Base-by-base conservation (phyloP, 2,888 invertebrate genomes). In the Leptinotarsa juncta region DNA sequence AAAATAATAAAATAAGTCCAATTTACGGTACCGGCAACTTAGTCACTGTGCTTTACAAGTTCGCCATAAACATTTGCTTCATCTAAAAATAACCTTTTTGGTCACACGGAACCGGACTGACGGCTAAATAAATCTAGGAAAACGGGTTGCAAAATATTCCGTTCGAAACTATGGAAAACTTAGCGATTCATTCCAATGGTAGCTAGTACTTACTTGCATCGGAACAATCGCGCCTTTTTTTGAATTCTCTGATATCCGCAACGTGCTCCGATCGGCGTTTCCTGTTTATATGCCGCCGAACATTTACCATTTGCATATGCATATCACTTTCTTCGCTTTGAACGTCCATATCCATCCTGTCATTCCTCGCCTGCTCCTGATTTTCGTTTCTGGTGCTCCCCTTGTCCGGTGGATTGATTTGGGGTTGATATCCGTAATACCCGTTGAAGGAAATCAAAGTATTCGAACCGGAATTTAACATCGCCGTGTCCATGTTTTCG, bases 201-300 rank as follows among this genome's bases (percentile, higher is more conserved):
- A 4, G 7, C 20, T 57, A 72, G 5, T 57, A 78, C 82, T 83
- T 78, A 85, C 85, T 84, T 65, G 81, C 81, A 84, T 85, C 82
- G 81, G 85, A 85, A 65, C 81, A 80, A 84, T 85, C 82, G 80
- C 86, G 85, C 85, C 83, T 81, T 77, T 84, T 85, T 84, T 86
- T 86, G 70, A 83, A 85, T 65, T 79, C 79, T 5, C 73, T 68
- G 14, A 71, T 15, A 20, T 69, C 77, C 66, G 72, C 73, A 60
- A 53, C 66, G 65, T 73, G 75, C 53, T 78, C 74, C 73, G 77
- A 79, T 12, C 57, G 55, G 42, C 82, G 81, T 71, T 82, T 82
- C 76, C 79, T 73, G 79, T 76, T 77, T 62, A 65, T 51, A 20
- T 55, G 57, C 68, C 32, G 69, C 48, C 48, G 20, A 16, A 23